These are phyloP conservation scores for Chionomys nivalis DNA, from an alignment of 2,113 vertebrate species.

Conservation along the genomic window DNA sequence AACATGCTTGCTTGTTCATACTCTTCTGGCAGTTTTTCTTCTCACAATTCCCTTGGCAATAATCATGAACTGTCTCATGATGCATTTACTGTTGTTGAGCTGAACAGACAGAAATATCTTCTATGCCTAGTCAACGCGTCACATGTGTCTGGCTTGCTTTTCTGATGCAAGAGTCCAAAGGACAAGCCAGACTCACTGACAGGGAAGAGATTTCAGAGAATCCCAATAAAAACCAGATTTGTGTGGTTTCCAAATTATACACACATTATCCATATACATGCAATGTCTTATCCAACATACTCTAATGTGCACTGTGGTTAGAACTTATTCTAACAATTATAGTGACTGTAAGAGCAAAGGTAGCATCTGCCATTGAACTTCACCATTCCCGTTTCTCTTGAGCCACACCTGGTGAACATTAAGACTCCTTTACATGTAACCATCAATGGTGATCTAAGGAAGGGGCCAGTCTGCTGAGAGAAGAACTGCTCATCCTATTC, in stretches of 20 bases:
- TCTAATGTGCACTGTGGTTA: not conserved
- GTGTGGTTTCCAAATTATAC: conserved; percentile 19
- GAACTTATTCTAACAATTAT: conserved; percentile 36
- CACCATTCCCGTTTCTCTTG: not conserved
- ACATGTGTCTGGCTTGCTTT: conserved; percentile 69
- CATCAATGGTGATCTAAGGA: not conserved
- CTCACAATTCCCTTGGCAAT: conserved; percentile 74
- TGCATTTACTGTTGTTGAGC: conserved; percentile 72
- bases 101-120: conserved; percentile 77
- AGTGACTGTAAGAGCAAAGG: not conserved
- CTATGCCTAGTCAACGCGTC: conserved; percentile 71
- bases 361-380: not conserved
- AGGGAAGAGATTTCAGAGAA: conserved; percentile 38
- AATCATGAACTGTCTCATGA: conserved; percentile 68
- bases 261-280: not conserved
- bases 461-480: not conserved
- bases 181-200: conserved; percentile 56
- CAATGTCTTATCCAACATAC: conserved; percentile 1
- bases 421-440: not conserved
- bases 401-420: not conserved
- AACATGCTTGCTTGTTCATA: conserved; percentile 1
- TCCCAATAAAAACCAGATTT: not conserved
- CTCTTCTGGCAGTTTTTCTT: conserved; percentile 62
- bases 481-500: not conserved
- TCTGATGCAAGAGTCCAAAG: conserved; percentile 56